These are phyloP conservation scores for Propithecus perrieri DNA, from an alignment of 2,797 vertebrate genomes.

Conservation along the genomic window DNA sequence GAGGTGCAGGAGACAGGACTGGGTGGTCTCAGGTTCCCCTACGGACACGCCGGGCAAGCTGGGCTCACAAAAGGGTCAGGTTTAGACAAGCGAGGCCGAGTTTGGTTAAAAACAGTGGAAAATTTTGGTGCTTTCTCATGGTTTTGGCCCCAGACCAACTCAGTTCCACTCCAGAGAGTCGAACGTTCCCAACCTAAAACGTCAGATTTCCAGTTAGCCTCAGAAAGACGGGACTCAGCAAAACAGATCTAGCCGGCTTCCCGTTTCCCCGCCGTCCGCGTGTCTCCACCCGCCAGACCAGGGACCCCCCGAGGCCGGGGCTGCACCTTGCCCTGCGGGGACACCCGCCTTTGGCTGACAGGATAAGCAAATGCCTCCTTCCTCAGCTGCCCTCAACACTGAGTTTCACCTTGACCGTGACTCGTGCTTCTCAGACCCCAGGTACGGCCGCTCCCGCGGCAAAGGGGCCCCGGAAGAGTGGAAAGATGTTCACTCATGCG, in stretches of 20 bases:
- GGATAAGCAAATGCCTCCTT: not conserved
- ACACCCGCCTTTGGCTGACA: not conserved
- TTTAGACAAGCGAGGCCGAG: not conserved
- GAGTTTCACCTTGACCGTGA: not conserved
- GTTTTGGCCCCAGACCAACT: not conserved
- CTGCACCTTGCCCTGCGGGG: not conserved
- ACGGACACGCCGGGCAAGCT: not conserved
- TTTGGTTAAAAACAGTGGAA: not conserved
- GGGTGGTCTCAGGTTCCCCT: not conserved
- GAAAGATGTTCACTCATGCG: accelerated
- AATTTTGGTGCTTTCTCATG: not conserved
- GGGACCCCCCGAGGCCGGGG: not conserved
- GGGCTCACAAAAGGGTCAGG: not conserved
- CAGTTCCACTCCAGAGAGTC: not conserved
- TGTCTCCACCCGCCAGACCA: not conserved
- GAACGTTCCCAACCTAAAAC: not conserved
- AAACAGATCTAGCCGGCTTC: not conserved
- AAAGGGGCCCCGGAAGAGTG: accelerated
- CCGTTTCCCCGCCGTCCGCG: accelerated
- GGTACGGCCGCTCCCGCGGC: not conserved
- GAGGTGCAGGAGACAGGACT: accelerated
- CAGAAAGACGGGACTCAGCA: no score
- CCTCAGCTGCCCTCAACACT: accelerated
- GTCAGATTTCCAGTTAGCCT: not conserved
- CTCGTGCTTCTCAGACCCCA: not conserved